Conservation (phyloP, 1,140 invertebrate species). For the Fopius arisanus region DNA sequence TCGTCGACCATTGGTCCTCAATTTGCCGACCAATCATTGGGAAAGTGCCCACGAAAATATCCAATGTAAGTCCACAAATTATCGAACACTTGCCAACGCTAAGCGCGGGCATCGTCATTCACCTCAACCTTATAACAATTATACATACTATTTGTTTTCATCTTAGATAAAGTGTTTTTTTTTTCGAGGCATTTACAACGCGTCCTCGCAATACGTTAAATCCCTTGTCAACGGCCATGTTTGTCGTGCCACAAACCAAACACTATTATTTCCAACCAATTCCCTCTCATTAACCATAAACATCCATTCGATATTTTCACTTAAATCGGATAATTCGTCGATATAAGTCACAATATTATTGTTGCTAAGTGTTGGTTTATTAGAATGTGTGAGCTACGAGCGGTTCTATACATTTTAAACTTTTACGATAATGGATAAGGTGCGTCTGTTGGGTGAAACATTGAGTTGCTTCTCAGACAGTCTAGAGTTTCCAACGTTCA, state of each 20-base stretch:
- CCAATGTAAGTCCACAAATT: conserved; percentile 83
- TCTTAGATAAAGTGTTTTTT: neutral
- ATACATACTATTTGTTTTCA: neutral
- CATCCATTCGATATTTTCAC: neutral
- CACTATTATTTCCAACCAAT: neutral
- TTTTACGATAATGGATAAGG: neutral
- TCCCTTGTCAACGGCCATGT: conserved; percentile 33
- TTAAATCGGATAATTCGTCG: neutral
- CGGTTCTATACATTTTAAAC: neutral
- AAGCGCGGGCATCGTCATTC: conserved; percentile 22
- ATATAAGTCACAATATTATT: neutral
- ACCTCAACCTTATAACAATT: neutral
- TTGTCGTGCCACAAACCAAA: conserved; percentile 1
- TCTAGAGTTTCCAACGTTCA: no score
- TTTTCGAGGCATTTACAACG: neutral
- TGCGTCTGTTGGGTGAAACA: neutral
- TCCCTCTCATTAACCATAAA: neutral
- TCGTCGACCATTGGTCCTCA: conserved; percentile 74
- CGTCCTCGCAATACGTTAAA: conserved; percentile 25
- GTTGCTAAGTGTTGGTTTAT: neutral
- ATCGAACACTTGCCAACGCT: conserved; percentile 65
- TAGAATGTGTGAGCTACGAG: neutral
- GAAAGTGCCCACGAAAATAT: conserved; percentile 74
- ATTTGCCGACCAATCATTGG: conserved; percentile 75
- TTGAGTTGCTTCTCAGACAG: neutral